phyloP scores from a whole-genome alignment of 2,113 vertebrate species.

The Bubo blakistoni region DNA sequence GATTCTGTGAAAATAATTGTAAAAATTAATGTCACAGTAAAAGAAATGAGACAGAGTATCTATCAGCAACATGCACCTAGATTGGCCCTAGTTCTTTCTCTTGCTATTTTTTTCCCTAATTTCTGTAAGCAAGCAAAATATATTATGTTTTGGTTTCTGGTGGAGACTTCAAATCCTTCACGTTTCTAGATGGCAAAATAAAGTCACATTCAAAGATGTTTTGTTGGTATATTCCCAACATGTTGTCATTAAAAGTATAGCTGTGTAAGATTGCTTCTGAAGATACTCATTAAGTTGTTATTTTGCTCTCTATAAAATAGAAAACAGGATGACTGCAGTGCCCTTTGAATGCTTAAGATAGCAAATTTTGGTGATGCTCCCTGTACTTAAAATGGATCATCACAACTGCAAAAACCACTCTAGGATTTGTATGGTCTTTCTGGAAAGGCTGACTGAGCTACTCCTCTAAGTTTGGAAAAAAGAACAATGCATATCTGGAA shows the following conservation, averaged over 20 bases:
- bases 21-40: neutral
- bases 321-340: neutral
- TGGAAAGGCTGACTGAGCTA: neutral
- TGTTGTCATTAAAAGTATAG: neutral
- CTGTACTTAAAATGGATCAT: neutral
- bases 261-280: neutral
- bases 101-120: neutral
- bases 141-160: neutral
- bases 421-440: neutral
- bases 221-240: neutral
- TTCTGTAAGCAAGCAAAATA: neutral
- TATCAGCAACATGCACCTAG: neutral
- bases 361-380: neutral
- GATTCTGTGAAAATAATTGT: neutral
- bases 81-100: neutral
- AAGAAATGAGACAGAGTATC: neutral
- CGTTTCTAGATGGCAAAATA: neutral
- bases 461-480: neutral
- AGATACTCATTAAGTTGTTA: neutral
- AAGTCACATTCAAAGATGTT: neutral
- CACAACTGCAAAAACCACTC: neutral
- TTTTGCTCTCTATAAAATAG: neutral
- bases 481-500: neutral
- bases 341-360: neutral
- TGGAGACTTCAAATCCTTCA: neutral